A percentile compares a stretch with the other conserved stretches of the same genome.
phyloP scores from a whole-genome alignment of 2,797 vertebrate genomes.

The Peromyscus aztecus region DNA sequence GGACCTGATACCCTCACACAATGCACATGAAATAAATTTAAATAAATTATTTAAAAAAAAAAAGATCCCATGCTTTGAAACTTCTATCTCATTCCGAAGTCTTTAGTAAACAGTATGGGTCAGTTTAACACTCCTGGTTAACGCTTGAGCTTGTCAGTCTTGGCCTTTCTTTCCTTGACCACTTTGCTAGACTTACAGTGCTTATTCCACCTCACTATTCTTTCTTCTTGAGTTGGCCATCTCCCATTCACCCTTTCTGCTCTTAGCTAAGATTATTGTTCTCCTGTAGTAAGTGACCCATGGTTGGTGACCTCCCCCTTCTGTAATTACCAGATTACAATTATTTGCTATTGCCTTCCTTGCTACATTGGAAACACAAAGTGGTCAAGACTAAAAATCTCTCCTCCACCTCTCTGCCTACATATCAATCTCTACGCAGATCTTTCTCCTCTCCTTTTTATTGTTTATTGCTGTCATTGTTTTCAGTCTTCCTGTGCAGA shows the following conservation, averaged over 20 bases:
- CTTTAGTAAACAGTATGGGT: neutral
- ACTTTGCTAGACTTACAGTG: neutral
- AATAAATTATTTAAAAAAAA: too few species aligned
- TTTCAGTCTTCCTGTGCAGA: neutral
- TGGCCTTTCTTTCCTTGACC: neutral
- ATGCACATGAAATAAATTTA: too few species aligned
- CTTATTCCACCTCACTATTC: neutral
- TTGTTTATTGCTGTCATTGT: neutral
- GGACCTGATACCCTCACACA: too few species aligned
- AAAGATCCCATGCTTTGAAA: conserved; percentile 3
- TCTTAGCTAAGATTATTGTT: conserved; percentile 2
- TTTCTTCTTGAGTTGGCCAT: neutral
- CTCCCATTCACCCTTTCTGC: neutral
- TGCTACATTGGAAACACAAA: neutral
- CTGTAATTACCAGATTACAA: conserved; percentile 42
- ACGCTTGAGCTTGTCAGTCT: neutral
- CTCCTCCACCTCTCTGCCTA: neutral
- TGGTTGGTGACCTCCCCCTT: neutral
- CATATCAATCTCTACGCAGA: neutral
- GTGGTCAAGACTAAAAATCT: neutral
- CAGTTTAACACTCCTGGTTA: conserved; percentile 5
- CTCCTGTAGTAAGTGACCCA: neutral
- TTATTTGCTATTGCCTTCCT: neutral
- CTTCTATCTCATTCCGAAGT: conserved; percentile 23
- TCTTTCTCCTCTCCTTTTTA: neutral